Evolutionary conservation across 1,140 invertebrate species (phyloP).

Genomic region (Nylanderia fulva): DNA sequence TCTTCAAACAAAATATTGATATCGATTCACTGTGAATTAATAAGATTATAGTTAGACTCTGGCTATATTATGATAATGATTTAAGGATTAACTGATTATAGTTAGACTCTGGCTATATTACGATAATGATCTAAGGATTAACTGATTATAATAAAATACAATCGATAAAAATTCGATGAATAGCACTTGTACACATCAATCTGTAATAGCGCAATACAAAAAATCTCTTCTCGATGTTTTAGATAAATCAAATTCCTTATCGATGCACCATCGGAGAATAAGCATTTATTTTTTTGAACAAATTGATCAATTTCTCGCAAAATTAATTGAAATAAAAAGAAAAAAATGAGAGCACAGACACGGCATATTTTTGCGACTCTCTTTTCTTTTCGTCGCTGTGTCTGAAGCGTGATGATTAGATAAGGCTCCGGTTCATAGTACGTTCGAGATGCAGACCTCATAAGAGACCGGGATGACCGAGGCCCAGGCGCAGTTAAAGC

Average conservation of each 20-base stretch:
- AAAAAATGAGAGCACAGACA: conserved; percentile 15
- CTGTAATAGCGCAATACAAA: background rate
- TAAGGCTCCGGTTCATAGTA: conserved; percentile 85
- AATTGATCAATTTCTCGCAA: background rate
- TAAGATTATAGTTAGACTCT: background rate
- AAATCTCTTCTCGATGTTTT: background rate
- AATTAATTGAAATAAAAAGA: background rate
- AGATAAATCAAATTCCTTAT: background rate
- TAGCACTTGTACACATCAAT: background rate
- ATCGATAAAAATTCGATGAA: background rate
- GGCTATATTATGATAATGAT: background rate
- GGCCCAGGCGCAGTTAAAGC: conserved; percentile 79
- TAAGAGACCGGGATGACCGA: conserved; percentile 82
- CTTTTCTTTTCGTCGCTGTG: conserved; percentile 75
- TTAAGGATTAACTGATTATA: background rate
- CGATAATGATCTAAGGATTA: background rate
- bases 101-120: background rate
- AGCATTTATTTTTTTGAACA: background rate
- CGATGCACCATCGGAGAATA: background rate
- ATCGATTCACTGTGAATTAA: background rate
- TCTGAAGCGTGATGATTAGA: conserved; percentile 83
- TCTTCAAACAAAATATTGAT: background rate
- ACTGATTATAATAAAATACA: background rate
- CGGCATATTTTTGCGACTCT: conserved; percentile 63
- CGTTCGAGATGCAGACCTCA: conserved; percentile 82